Percentiles rank a stretch among this genome's conserved stretches.
phyloP scores from a whole-genome alignment of 2,888 invertebrate species.

The Muschampia plurimacula region DNA sequence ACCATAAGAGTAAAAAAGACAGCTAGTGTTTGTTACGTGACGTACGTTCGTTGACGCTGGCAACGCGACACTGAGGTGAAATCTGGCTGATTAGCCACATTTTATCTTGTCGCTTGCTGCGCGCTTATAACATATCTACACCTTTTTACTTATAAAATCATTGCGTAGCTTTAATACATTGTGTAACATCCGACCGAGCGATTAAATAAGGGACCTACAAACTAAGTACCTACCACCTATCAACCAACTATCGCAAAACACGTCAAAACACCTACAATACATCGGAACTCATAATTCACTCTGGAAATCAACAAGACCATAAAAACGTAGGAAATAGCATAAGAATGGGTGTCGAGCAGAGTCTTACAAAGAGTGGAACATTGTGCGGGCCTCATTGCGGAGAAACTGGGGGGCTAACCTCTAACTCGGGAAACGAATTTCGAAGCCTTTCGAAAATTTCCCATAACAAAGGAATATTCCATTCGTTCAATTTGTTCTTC shows the following conservation, averaged over 20 bases:
- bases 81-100: too few species aligned
- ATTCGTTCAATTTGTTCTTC: too few species aligned
- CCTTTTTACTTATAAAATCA: too few species aligned
- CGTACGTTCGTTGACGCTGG: too few species aligned
- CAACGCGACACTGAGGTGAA: too few species aligned
- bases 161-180: too few species aligned
- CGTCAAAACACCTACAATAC: constrained; percentile 65
- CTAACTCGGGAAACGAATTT: neutral
- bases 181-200: neutral
- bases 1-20: too few species aligned
- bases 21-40: too few species aligned
- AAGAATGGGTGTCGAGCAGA: constrained; percentile 60
- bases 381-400: constrained; percentile 56
- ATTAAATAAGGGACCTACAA: neutral
- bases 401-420: constrained; percentile 28
- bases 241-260: constrained; percentile 45
- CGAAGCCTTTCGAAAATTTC: neutral
- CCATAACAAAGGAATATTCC: too few species aligned
- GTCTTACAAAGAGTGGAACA: constrained; percentile 58
- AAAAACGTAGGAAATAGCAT: constrained; percentile 66
- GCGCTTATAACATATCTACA: too few species aligned
- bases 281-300: constrained; percentile 76
- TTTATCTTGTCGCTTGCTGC: too few species aligned
- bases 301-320: constrained; percentile 70
- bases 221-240: neutral